Evolutionary conservation across 2,113 vertebrate species (phyloP).

Genomic region (Panurus biarmicus): DNA sequence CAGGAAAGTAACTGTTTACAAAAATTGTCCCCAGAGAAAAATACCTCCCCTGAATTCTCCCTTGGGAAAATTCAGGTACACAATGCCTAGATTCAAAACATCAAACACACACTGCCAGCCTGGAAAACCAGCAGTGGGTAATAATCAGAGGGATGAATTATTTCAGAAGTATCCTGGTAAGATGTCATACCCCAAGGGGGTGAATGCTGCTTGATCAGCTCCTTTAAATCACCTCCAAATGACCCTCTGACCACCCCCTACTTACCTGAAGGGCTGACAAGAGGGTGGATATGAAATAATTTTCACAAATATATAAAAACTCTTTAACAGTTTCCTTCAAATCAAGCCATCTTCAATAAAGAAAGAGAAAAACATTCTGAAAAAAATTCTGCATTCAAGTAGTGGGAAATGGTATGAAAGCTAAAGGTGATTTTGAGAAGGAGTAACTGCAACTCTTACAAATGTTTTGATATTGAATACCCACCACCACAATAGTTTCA

Average conservation of each 20-base stretch:
- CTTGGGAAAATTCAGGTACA: too few relatives aligned
- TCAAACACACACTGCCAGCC: too few relatives aligned
- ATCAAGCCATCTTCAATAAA: not conserved
- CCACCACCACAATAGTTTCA: not conserved
- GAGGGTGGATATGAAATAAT: not conserved
- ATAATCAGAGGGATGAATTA: not conserved
- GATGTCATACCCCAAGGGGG: not conserved
- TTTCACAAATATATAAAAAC: not conserved
- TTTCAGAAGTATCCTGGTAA: not conserved
- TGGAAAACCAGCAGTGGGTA: too few relatives aligned
- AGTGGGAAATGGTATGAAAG: not conserved
- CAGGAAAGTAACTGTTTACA: too few relatives aligned
- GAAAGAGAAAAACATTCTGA: not conserved
- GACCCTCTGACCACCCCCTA: too few relatives aligned
- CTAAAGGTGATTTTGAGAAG: not conserved
- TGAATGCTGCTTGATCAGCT: not conserved
- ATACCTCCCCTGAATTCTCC: too few relatives aligned
- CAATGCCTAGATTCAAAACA: too few relatives aligned
- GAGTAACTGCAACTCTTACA: not conserved
- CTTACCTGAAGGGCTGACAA: not conserved
- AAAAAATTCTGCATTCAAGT: not conserved
- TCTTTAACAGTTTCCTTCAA: not conserved
- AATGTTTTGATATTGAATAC: not conserved
- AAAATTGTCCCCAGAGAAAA: too few relatives aligned
- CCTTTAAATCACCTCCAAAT: not conserved